phyloP scores from a whole-genome alignment of 2,113 vertebrate genomes.

The Podilymbus podiceps region DNA sequence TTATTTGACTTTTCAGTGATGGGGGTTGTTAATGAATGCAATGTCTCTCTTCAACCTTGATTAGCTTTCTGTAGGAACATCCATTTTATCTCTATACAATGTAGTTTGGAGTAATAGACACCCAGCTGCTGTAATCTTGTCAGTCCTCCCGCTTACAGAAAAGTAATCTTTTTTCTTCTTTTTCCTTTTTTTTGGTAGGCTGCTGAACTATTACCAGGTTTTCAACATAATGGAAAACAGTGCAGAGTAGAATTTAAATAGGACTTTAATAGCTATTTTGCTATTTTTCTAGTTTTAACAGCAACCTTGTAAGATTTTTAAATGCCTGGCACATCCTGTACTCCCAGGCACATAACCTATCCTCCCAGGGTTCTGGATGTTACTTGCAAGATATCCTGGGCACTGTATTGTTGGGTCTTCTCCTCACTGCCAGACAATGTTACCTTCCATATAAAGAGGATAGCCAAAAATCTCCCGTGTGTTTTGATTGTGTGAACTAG shows the following conservation, averaged over 20 bases:
- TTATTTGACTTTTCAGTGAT: constrained; percentile 28
- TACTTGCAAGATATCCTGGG: neutral
- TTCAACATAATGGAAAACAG: neutral
- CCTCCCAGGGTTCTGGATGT: neutral
- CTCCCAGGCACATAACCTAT: neutral
- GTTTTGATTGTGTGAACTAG: neutral
- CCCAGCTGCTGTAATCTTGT: neutral
- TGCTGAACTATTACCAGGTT: neutral
- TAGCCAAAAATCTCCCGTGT: neutral
- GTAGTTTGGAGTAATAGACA: neutral
- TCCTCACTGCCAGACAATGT: neutral
- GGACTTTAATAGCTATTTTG: neutral
- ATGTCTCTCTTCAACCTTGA: constrained; percentile 5
- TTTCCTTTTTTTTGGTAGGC: neutral
- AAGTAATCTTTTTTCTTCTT: neutral
- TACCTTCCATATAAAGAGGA: neutral
- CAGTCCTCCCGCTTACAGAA: neutral
- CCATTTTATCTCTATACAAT: neutral
- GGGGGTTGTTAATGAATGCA: neutral
- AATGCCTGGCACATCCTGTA: neutral
- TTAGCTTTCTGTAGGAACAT: neutral
- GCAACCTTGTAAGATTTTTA: neutral
- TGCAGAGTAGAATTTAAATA: neutral
- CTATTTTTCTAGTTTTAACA: neutral
- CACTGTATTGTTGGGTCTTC: neutral